Evolutionary conservation across 2,113 vertebrate species (phyloP).

Genomic region (Macquaria australasica): DNA sequence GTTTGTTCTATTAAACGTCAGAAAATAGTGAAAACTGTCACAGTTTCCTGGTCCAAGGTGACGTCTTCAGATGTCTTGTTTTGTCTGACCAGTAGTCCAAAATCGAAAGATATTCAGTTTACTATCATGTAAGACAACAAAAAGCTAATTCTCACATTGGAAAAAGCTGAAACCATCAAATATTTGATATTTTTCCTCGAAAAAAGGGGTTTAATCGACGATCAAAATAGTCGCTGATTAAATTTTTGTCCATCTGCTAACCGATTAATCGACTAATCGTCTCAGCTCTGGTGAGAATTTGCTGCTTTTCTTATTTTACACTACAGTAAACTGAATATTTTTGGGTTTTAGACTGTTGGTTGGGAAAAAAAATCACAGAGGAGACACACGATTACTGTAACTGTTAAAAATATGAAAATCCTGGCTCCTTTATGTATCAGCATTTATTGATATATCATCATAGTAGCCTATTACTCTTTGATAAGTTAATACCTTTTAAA

Average conservation of each 20-base stretch:
- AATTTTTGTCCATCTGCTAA: neutral
- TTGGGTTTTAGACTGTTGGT: neutral
- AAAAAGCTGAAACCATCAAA: neutral
- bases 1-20: no score
- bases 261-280: neutral
- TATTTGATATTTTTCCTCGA: no score
- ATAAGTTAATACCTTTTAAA: neutral
- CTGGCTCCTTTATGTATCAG: neutral
- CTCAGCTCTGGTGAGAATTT: neutral
- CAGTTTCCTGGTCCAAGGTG: neutral
- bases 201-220: no score
- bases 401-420: neutral
- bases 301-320: neutral
- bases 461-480: no score
- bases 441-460: neutral
- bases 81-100: neutral
- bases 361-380: neutral
- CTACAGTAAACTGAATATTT: neutral
- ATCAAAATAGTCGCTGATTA: no score
- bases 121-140: no score
- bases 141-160: no score
- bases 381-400: neutral
- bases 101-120: neutral
- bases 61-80: neutral
- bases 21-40: neutral